Base-by-base conservation (phyloP, 2,113 vertebrate species). In the Astur gentilis region DNA sequence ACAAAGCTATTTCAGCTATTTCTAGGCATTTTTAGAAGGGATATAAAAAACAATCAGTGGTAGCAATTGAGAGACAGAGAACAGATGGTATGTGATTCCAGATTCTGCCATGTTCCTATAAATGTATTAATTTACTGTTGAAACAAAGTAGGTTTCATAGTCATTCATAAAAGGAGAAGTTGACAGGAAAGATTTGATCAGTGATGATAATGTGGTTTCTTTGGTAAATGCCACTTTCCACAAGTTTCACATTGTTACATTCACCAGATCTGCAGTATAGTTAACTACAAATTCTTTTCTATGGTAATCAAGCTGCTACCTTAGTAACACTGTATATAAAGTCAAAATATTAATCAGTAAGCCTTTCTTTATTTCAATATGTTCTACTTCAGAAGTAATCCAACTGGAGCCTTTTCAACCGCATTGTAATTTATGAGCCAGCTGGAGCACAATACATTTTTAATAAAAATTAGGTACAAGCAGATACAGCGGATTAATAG, bases 401-500 rank as follows among this genome's bases (percentile, higher is more conserved):
- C 97, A 83, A 49, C 93, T 42, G 90, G 92, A 89, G 93, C 44
- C 94, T 91, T 93, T 94, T 82, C 83, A 62, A 66, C 93, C 66
- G 1, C 85, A 7, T 57, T 64, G 61, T 92, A 97, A 98, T 97
- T 98, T 97, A 97, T 79, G 89, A 95, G 94, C 93, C 97, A 94
- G 97, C 97, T 94, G 92, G 93, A 97, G 95, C 91, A 92, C 94
- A 87, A 98, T 97, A 90, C 78, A 97, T 98, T 98, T 98, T 98
- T 98, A 97, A 98, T 98, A 98, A 98, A 98, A 98, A 98, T 98
- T 97, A 98, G 98, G 98, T 97, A 97, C 97, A 97, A 97, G 97
- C 95, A 98, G 98, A 98, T 98, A 98, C 97, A 97, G 97, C 86
- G 97, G 98, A 98, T 98, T 98, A 98, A 98, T 97, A 94, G 97